These are phyloP conservation scores for Papilio helenus DNA, from an alignment of 1,140 invertebrate species.

Conservation along the genomic window DNA sequence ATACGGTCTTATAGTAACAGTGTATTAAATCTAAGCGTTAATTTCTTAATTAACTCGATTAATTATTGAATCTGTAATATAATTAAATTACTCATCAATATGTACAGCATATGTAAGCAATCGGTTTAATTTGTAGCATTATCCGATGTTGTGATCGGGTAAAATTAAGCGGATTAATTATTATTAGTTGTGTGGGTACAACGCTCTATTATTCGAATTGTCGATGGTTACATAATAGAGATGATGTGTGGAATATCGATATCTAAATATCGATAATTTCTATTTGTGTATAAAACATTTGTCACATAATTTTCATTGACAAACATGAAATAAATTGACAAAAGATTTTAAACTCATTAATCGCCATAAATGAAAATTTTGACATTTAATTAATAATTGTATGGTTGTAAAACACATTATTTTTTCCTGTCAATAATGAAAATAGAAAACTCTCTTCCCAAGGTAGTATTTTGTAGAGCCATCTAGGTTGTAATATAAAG, in stretches of 20 bases:
- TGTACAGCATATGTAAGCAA: constrained; percentile 30
- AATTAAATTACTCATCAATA: constrained; percentile 15
- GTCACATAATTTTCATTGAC: not conserved
- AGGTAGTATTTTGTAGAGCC: too few species aligned
- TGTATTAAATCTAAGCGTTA: not conserved
- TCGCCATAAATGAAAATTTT: not conserved
- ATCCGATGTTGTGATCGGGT: constrained; percentile 15
- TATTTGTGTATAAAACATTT: not conserved
- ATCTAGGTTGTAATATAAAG: too few species aligned
- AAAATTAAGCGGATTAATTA: constrained; percentile 29
- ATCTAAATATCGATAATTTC: not conserved
- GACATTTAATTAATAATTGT: not conserved
- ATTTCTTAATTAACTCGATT: not conserved
- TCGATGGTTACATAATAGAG: constrained; percentile 2
- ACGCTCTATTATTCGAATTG: constrained; percentile 15
- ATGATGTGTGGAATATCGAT: not conserved
- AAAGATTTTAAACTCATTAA: not conserved
- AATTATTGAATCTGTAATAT: not conserved
- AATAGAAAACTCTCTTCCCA: not conserved
- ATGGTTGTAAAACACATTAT: not conserved
- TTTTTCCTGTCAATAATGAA: not conserved
- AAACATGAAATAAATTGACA: not conserved
- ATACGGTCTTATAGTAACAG: too few species aligned
- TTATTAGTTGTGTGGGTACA: constrained; percentile 6
- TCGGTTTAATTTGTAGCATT: constrained; percentile 6